These are phyloP conservation scores for Macrobrachium rosenbergii DNA, from an alignment of 1,140 invertebrate genomes.

Conservation along the genomic window DNA sequence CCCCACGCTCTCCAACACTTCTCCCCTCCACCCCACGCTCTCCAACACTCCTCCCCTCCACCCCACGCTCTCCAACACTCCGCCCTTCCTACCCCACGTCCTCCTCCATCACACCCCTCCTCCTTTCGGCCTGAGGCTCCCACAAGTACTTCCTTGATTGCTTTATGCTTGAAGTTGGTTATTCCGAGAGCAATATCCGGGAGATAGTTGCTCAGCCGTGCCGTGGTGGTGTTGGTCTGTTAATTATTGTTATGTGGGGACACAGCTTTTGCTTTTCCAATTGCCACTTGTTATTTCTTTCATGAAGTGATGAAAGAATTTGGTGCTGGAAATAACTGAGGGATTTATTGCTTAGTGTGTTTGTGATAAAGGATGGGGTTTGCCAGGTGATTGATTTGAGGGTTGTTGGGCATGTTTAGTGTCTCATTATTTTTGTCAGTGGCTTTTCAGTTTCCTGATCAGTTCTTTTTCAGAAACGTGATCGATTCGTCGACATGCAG, in stretches of 20 bases:
- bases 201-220: too few species aligned
- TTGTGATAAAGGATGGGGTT: too few species aligned
- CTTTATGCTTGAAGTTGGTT: neutral
- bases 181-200: neutral
- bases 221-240: too few species aligned
- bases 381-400: too few species aligned
- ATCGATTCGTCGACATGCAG: too few species aligned
- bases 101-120: neutral
- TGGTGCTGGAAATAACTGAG: too few species aligned
- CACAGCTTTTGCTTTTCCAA: too few species aligned
- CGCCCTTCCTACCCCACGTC: neutral
- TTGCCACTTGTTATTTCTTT: too few species aligned
- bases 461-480: neutral
- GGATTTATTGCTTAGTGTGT: too few species aligned
- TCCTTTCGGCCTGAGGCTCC: neutral
- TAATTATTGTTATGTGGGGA: too few species aligned
- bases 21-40: neutral
- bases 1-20: neutral
- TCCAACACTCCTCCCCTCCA: neutral
- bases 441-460: neutral
- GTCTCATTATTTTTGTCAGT: neutral
- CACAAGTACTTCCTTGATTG: neutral
- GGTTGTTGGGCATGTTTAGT: too few species aligned
- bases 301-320: too few species aligned
- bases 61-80: neutral